Conservation (phyloP, 2,113 vertebrate genomes). For the Pionites leucogaster region DNA sequence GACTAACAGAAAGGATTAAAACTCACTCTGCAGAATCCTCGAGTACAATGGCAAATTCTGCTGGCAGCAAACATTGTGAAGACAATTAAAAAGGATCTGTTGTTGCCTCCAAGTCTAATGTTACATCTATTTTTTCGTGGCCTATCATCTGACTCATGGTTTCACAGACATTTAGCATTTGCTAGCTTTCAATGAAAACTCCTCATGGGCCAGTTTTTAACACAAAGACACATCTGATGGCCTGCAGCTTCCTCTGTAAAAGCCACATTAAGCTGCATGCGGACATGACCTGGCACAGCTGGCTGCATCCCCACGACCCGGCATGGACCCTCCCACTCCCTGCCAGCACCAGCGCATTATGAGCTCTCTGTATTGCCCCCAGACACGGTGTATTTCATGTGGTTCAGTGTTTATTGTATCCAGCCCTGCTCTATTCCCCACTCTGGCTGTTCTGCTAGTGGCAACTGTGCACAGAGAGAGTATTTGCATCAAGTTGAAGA, state of each 20-base stretch:
- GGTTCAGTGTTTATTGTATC: background rate
- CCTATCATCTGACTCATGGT: background rate
- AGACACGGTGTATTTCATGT: background rate
- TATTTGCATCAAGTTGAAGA: background rate
- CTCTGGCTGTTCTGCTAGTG: background rate
- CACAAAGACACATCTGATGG: background rate
- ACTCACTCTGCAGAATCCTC: background rate
- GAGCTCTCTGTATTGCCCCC: accelerated
- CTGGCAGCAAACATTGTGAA: background rate
- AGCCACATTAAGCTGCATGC: background rate
- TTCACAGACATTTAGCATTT: background rate
- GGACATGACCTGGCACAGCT: background rate
- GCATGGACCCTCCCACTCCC: background rate
- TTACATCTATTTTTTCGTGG: background rate
- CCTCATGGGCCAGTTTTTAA: background rate
- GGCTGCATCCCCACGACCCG: background rate
- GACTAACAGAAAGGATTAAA: background rate
- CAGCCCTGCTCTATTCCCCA: background rate
- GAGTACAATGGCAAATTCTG: background rate
- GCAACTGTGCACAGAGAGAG: background rate
- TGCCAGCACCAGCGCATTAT: background rate
- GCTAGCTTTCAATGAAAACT: background rate
- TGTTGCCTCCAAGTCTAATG: background rate
- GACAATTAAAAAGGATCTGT: background rate
- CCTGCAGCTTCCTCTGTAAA: background rate